Evolutionary conservation across 2,113 vertebrate genomes (phyloP).

Genomic region (Cebus imitator): DNA sequence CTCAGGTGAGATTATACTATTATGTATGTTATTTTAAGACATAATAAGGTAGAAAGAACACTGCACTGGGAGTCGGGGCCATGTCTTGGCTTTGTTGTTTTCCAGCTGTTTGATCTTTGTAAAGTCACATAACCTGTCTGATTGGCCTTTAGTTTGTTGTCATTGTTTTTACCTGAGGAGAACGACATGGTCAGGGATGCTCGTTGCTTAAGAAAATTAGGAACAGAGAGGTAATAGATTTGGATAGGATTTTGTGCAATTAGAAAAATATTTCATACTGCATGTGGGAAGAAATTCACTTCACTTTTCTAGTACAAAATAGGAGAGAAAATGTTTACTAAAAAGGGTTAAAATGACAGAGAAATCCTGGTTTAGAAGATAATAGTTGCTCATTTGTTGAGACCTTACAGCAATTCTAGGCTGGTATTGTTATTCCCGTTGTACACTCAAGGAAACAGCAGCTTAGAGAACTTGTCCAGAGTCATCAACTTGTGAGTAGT

Average conservation of each 20-base stretch:
- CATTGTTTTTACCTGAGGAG: neutral
- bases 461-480: neutral
- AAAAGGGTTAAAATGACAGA: neutral
- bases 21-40: neutral
- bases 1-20: neutral
- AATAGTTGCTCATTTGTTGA: neutral
- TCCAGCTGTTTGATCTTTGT: constrained; percentile 5
- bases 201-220: neutral
- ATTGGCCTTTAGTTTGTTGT: neutral
- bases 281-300: neutral
- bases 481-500: neutral
- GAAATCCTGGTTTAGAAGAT: neutral
- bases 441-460: neutral
- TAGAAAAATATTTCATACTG: constrained; percentile 19
- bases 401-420: neutral
- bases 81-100: constrained; percentile 11
- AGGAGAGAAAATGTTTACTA: neutral
- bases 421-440: neutral
- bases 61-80: neutral
- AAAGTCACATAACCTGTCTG: neutral
- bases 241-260: constrained; percentile 14
- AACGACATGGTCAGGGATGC: neutral
- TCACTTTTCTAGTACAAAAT: constrained; percentile 35
- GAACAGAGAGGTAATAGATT: neutral
- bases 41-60: neutral